Conservation (phyloP, 2,113 vertebrate species). For the Leucoraja erinaceus region DNA sequence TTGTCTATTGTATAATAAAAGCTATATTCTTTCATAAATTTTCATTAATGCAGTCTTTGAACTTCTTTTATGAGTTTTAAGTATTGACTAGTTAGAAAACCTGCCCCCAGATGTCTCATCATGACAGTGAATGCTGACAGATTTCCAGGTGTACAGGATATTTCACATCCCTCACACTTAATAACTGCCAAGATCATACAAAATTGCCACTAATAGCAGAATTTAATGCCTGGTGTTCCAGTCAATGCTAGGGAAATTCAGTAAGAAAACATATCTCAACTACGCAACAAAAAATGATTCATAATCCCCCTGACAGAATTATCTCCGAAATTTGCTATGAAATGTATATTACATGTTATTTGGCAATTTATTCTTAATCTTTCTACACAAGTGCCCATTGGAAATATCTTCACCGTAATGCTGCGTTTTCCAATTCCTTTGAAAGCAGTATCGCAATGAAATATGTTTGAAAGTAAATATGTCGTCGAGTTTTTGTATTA, state of each 20-base stretch:
- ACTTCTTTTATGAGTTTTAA: neutral
- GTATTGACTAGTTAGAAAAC: neutral
- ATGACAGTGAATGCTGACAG: neutral
- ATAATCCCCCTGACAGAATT: neutral
- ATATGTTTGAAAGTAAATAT: neutral
- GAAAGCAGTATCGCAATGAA: neutral
- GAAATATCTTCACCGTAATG: neutral
- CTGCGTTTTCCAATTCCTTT: neutral
- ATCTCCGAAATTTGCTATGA: neutral
- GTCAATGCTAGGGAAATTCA: neutral
- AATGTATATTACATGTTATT: neutral
- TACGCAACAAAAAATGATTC: neutral
- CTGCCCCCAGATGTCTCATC: neutral
- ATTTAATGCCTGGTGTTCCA: neutral
- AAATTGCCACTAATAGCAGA: neutral
- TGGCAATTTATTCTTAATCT: neutral
- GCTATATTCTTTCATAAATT: neutral
- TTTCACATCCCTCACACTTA: neutral
- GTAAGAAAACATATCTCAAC: neutral
- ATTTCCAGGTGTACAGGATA: neutral
- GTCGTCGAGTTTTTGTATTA: neutral
- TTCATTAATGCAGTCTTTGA: neutral
- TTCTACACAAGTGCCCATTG: neutral
- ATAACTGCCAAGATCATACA: neutral
- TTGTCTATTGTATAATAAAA: neutral